Conservation (phyloP, 2,888 invertebrate genomes). For the Spodoptera littoralis region DNA sequence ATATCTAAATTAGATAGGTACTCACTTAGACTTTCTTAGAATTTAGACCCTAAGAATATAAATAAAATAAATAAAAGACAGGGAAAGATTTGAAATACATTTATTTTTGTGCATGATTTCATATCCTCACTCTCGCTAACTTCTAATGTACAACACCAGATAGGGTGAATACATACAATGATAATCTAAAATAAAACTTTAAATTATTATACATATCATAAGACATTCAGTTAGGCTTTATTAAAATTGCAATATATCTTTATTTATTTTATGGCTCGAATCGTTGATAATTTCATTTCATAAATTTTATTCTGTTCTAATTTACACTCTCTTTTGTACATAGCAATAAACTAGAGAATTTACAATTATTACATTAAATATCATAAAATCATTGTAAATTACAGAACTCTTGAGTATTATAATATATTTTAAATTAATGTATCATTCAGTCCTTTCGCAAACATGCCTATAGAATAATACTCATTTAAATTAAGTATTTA, state of each 20-base stretch:
- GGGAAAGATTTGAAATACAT: slow-evolving; percentile 79
- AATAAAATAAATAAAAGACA: slow-evolving; percentile 30
- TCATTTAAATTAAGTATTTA: slow-evolving; percentile 16
- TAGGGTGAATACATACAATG: slow-evolving; percentile 73
- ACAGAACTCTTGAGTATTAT: slow-evolving; percentile 54
- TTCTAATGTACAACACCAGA: slow-evolving; percentile 82
- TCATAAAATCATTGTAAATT: slow-evolving; percentile 54
- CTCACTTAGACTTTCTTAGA: too few relatives aligned
- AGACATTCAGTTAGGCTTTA: slow-evolving; percentile 86
- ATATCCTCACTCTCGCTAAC: slow-evolving; percentile 78
- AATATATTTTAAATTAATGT: slow-evolving; percentile 46
- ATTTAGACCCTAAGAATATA: too few relatives aligned
- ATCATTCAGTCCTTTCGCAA: slow-evolving; percentile 46
- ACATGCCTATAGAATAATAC: slow-evolving; percentile 26
- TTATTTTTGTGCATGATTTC: slow-evolving; percentile 86
- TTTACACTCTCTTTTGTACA: slow-evolving; percentile 68
- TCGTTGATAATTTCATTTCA: slow-evolving; percentile 70
- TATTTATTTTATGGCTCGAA: slow-evolving; percentile 82
- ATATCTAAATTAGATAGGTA: too few relatives aligned
- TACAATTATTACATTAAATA: slow-evolving; percentile 51
- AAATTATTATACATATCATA: slow-evolving; percentile 77
- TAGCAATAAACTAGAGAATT: slow-evolving; percentile 56
- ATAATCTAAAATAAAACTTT: slow-evolving; percentile 73
- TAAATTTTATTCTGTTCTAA: slow-evolving; percentile 59
- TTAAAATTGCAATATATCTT: slow-evolving; percentile 67